Conservation (phyloP, 2,113 vertebrate species). For the Corynorhinus townsendii region DNA sequence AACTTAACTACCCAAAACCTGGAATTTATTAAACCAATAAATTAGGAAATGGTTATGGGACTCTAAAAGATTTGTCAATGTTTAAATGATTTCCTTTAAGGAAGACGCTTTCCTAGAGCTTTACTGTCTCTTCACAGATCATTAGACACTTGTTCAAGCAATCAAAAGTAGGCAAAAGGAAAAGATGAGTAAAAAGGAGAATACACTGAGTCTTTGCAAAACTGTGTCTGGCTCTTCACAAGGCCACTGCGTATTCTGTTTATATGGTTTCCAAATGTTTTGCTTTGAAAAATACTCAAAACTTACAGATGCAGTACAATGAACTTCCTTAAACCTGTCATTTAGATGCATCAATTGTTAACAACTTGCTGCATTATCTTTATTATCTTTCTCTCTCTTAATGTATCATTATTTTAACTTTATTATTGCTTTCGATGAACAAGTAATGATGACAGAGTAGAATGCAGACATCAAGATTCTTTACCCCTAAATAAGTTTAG, state of each 20-base stretch:
- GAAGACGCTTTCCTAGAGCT: conserved; percentile 1
- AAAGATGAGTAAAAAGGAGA: neutral
- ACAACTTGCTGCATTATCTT: neutral
- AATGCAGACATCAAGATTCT: neutral
- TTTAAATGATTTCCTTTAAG: conserved; percentile 47
- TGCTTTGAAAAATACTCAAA: neutral
- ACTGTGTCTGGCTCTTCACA: neutral
- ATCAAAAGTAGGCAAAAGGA: neutral
- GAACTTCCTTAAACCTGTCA: neutral
- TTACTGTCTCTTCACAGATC: neutral
- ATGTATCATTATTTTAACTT: neutral
- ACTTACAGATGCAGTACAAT: neutral
- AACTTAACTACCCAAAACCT: neutral
- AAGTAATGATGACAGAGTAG: neutral
- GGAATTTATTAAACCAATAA: conserved; percentile 45
- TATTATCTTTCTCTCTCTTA: neutral
- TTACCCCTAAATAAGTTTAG: neutral
- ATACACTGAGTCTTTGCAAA: neutral
- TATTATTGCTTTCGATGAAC: conserved; percentile 2
- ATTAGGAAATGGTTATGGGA: conserved; percentile 23
- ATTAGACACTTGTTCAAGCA: conserved; percentile 13
- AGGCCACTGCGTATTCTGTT: neutral
- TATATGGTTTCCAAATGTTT: neutral
- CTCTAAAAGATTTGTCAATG: conserved; percentile 45
- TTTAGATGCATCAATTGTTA: neutral